Evolutionary conservation across 1,140 invertebrate species (phyloP).

Genomic region (Rhyzopertha dominica): DNA sequence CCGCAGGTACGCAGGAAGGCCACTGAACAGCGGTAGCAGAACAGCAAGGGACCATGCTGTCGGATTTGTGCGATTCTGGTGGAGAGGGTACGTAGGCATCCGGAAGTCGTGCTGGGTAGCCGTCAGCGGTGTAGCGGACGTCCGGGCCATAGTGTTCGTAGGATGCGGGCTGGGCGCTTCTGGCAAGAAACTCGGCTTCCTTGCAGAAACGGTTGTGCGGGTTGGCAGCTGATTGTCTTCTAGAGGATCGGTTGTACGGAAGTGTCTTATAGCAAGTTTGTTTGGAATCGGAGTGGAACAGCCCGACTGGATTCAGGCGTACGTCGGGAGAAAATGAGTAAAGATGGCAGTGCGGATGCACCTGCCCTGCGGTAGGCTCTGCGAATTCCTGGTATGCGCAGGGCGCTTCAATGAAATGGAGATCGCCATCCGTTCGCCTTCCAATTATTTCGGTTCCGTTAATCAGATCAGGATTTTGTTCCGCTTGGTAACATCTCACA

Average conservation of each 20-base stretch:
- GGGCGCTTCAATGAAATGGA: constrained; percentile 25
- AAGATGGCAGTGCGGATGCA: constrained; percentile 14
- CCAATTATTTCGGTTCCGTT: constrained; percentile 66
- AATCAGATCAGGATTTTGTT: constrained; percentile 72
- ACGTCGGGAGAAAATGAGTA: constrained; percentile 50
- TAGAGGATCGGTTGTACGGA: constrained; percentile 56
- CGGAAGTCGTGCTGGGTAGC: constrained; percentile 60
- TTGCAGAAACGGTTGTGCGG: constrained; percentile 56
- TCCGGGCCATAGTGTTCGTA: constrained; percentile 49
- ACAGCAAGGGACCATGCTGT: constrained; percentile 15
- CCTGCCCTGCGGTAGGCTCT: neutral
- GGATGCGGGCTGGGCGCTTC: constrained; percentile 50
- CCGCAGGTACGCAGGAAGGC: constrained; percentile 46
- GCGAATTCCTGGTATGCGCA: constrained; percentile 3
- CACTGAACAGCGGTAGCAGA: constrained; percentile 32
- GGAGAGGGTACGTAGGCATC: constrained; percentile 6
- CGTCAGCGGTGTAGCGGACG: constrained; percentile 71
- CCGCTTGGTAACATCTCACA: constrained; percentile 53
- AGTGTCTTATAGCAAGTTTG: constrained; percentile 59
- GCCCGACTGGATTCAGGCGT: constrained; percentile 61
- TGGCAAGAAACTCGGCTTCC: constrained; percentile 59
- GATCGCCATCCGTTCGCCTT: constrained; percentile 52
- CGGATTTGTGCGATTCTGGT: constrained; percentile 2
- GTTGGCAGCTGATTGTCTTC: constrained; percentile 53
- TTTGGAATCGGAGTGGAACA: constrained; percentile 43